These are phyloP conservation scores for Scaptomyza caliginosa DNA, from an alignment of 2,888 invertebrate species.

Conservation along the genomic window DNA sequence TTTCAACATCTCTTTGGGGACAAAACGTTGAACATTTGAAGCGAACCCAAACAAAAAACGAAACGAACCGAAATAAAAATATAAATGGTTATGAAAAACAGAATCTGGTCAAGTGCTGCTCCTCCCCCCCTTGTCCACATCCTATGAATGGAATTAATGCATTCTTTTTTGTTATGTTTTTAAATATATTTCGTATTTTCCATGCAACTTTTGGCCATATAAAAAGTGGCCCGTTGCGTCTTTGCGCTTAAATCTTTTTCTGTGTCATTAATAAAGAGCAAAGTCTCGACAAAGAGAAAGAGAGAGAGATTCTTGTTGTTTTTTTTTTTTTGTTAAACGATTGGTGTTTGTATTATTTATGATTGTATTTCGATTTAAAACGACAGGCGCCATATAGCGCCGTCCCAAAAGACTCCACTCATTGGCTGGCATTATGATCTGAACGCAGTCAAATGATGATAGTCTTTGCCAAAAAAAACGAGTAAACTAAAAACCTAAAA, in stretches of 20 bases:
- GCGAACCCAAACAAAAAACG: conserved; percentile 35
- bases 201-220: conserved; percentile 58
- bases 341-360: conserved; percentile 74
- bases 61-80: conserved; percentile 12
- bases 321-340: conserved; percentile 25
- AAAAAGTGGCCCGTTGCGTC: conserved; percentile 53
- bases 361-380: conserved; percentile 61
- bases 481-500: not conserved
- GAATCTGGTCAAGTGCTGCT: conserved; percentile 61
- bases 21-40: conserved; percentile 71
- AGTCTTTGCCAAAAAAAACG: conserved; percentile 49
- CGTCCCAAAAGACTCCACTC: conserved; percentile 25
- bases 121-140: conserved; percentile 14
- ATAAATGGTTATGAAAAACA: conserved; percentile 13
- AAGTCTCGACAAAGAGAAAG: conserved; percentile 53
- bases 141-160: conserved; percentile 77
- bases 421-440: conserved; percentile 43
- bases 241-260: conserved; percentile 57
- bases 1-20: conserved; percentile 75
- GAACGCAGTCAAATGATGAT: conserved; percentile 45
- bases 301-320: no score
- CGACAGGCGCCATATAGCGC: conserved; percentile 69
- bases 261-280: conserved; percentile 65
- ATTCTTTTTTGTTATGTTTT: conserved; percentile 34
- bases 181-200: conserved; percentile 44